Percentiles rank a stretch among this genome's conserved stretches.
These are phyloP conservation scores for Myzus persicae DNA, from an alignment of 1,140 invertebrate genomes.

Conservation along the genomic window DNA sequence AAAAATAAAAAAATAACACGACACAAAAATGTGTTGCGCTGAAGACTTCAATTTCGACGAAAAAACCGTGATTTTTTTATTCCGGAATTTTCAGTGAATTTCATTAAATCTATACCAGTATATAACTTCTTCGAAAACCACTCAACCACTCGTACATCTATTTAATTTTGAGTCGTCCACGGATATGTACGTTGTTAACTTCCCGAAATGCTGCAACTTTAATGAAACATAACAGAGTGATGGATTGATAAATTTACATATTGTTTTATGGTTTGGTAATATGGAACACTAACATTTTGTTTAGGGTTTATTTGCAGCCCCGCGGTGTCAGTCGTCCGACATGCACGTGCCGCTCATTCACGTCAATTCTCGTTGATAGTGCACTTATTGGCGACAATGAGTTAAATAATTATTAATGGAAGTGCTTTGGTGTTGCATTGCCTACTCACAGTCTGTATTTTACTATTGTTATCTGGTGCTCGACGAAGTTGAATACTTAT, in stretches of 20 bases:
- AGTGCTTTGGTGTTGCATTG: no score
- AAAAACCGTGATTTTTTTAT: neutral
- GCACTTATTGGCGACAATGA: no score
- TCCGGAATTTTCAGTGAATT: neutral
- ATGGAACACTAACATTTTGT: neutral
- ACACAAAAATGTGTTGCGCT: neutral
- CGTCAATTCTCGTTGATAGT: no score
- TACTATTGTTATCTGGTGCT: no score
- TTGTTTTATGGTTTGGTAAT: neutral
- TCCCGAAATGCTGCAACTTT: neutral
- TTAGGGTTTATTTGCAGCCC: no score
- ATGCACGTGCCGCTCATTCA: no score
- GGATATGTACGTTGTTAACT: neutral
- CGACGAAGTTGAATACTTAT: no score
- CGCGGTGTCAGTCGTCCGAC: no score
- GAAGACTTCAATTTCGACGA: neutral
- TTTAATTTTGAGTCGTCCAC: neutral
- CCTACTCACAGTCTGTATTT: no score
- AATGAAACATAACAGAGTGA: neutral
- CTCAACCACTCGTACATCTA: no score
- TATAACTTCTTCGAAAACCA: neutral
- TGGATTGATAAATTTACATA: no score
- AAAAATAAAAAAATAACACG: neutral
- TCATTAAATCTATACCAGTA: neutral
- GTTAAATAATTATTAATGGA: no score